phyloP scores from a whole-genome alignment of 2,113 vertebrate genomes.

The Hippocampus comes region DNA sequence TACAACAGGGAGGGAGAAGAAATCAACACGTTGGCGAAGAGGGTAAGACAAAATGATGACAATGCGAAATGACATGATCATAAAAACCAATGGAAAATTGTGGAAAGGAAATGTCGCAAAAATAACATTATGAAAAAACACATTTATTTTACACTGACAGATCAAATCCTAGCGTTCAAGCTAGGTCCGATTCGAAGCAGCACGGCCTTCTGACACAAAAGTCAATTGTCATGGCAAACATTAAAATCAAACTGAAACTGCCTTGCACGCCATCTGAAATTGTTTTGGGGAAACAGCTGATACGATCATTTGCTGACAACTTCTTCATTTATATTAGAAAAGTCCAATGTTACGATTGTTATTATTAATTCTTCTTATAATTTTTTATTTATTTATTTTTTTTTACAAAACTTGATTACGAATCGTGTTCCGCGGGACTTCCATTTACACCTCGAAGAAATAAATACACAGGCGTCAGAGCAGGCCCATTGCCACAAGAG shows the following conservation, averaged over 20 bases:
- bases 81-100: slow-evolving; percentile 62
- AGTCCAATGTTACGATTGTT: slow-evolving; percentile 27
- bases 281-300: slow-evolving; percentile 69
- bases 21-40: slow-evolving; percentile 52
- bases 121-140: slow-evolving; percentile 57
- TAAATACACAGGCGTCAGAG: slow-evolving; percentile 29
- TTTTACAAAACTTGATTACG: slow-evolving; percentile 30
- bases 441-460: slow-evolving; percentile 14
- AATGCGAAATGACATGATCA: slow-evolving; percentile 59
- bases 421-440: slow-evolving; percentile 32
- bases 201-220: slow-evolving; percentile 43
- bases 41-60: slow-evolving; percentile 57
- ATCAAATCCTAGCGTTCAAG: slow-evolving; percentile 51
- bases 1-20: slow-evolving; percentile 57
- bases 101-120: slow-evolving; percentile 53
- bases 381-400: too few relatives aligned
- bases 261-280: slow-evolving; percentile 39
- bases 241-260: slow-evolving; percentile 45
- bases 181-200: slow-evolving; percentile 61
- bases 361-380: background rate
- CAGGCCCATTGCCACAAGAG: slow-evolving; percentile 9
- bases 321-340: slow-evolving; percentile 40
- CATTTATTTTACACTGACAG: slow-evolving; percentile 54
- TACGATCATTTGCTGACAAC: slow-evolving; percentile 55
- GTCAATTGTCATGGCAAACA: slow-evolving; percentile 53